Conservation (phyloP, 2,888 invertebrate genomes). For the Scelioninae gen. 2 region DNA sequence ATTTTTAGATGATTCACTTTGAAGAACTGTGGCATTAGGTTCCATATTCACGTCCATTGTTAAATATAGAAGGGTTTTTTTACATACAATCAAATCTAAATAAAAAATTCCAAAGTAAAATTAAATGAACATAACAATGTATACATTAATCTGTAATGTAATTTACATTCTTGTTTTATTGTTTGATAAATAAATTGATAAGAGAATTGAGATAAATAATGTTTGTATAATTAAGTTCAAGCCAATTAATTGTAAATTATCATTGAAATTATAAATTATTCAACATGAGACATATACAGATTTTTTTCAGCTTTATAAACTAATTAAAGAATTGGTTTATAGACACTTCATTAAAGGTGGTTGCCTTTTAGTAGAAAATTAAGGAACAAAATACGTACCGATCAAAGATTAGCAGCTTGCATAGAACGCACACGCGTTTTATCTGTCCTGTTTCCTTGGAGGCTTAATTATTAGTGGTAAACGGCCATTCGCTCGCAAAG, state of each 20-base stretch:
- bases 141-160: neutral
- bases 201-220: slow-evolving; percentile 20
- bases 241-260: neutral
- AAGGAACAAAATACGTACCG: slow-evolving; percentile 26
- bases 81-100: slow-evolving; percentile 18
- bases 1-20: slow-evolving; percentile 6
- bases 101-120: neutral
- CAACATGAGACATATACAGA: neutral
- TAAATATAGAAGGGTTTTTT: slow-evolving; percentile 15
- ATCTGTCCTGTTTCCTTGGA: slow-evolving; percentile 17
- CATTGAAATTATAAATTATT: neutral
- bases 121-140: neutral
- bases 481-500: neutral
- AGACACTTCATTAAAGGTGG: neutral
- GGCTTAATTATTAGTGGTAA: slow-evolving; percentile 3
- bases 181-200: slow-evolving; percentile 25
- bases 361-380: slow-evolving; percentile 18
- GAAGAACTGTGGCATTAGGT: neutral
- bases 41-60: slow-evolving; percentile 24
- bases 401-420: slow-evolving; percentile 49
- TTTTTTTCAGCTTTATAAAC: slow-evolving; percentile 11
- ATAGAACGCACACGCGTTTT: slow-evolving; percentile 36
- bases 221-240: neutral
- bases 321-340: no score
- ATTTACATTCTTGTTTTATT: neutral